Evolutionary conservation across 2,797 vertebrate species (phyloP), one percentile per base, ranked within the genome.

Genomic region (Anas flavirostris): DNA sequence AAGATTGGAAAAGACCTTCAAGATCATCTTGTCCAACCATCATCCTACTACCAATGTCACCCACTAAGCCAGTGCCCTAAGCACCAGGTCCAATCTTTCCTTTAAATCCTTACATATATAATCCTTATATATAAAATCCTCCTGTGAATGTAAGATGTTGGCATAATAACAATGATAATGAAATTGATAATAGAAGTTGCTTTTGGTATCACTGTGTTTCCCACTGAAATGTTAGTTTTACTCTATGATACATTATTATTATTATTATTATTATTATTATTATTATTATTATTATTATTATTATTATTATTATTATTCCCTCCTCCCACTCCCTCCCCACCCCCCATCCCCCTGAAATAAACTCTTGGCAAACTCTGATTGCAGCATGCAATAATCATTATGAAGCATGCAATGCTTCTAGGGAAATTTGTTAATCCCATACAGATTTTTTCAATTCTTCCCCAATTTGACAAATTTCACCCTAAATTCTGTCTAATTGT

Each of bases 331-430:
- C 44, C 44, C 18, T 19, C 44, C 44, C 43, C 18, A 18, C 2
- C 43, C 5, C 2, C 1, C 2, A 18, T 4, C 17, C 5, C 2
- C 1, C 2, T 22, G 17, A 78, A 73, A 70, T 29, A 73, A 18
- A 50, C 25, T 64, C 12, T 79, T 75, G n/a, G 35, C 26, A 86
- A 78, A 64, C 11, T 43, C 29, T 63, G 19, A 76, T 85, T 91
- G 44, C 19, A 46, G 44, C 19, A 21, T 21, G 44, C 44, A 46
- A 46, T 21, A 10, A 46, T 46, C 19, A 22, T 46, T 46, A 46
- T 46, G 44, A 46, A 46, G 44, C 44, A 52, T 37, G 12, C 31
- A 46, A 58, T 26, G 13, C 4, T 81, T 14, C 35, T 53, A 16
- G 43, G 8, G 23, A 70, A 56, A 22, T 44, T 69, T 21, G 8